These are phyloP conservation scores for Panurus biarmicus DNA, from an alignment of 2,113 vertebrate species.

Conservation along the genomic window DNA sequence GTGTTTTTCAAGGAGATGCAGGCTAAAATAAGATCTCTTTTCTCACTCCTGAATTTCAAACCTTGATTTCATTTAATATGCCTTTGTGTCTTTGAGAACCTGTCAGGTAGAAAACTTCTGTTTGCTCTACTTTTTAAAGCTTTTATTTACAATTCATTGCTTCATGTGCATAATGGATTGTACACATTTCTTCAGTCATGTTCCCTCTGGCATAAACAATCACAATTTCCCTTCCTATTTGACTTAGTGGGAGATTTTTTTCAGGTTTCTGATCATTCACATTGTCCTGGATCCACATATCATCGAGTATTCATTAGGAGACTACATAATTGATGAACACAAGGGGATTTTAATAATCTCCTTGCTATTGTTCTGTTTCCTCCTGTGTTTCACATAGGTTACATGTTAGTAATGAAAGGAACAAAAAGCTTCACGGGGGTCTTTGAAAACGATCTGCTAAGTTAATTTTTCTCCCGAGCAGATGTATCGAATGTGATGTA, in stretches of 20 bases:
- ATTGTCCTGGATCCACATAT: not conserved
- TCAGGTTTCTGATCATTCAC: not conserved
- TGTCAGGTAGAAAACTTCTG: not conserved
- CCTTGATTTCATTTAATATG: not conserved
- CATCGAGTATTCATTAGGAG: not conserved
- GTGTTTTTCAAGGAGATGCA: not conserved
- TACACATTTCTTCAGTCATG: not conserved
- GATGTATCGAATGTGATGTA: not conserved
- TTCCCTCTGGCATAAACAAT: not conserved
- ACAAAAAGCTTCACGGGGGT: not conserved
- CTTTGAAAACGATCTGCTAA: not conserved
- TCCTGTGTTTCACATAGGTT: not conserved
- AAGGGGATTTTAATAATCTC: not conserved
- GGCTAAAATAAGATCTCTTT: not conserved
- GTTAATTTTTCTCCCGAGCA: not conserved
- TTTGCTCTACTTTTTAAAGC: not conserved
- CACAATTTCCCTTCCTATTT: not conserved
- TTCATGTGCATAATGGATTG: not conserved
- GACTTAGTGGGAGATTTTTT: not conserved
- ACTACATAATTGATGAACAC: not conserved
- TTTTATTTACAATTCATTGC: not conserved
- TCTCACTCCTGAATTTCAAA: not conserved
- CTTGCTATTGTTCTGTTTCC: not conserved
- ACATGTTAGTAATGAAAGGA: not conserved
- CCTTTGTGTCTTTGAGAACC: not conserved